Conservation (phyloP, 2,888 invertebrate genomes). For the Myathropa florea region DNA sequence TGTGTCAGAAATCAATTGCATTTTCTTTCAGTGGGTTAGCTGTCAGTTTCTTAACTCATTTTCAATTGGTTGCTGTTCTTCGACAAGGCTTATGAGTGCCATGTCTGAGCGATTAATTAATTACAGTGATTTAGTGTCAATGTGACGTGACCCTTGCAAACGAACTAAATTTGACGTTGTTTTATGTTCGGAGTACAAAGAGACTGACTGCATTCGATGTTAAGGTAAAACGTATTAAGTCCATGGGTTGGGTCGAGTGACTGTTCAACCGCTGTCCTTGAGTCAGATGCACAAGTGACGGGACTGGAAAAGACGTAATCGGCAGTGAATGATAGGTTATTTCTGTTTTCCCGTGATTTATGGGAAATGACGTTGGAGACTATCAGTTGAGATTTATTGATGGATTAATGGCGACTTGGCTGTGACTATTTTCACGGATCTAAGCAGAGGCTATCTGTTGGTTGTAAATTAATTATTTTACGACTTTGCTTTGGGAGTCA, state of each 20-base stretch:
- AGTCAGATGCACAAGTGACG: background rate
- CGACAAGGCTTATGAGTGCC: constrained; percentile 23
- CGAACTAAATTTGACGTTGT: constrained; percentile 35
- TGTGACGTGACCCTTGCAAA: constrained; percentile 43
- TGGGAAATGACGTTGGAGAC: background rate
- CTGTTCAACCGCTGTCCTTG: background rate
- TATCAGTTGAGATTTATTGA: background rate
- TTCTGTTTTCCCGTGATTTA: background rate
- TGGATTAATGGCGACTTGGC: background rate
- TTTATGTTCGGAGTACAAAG: constrained; percentile 22
- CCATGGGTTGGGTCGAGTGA: background rate
- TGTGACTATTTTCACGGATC: background rate
- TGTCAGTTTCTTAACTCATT: constrained; percentile 16
- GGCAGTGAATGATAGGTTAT: background rate
- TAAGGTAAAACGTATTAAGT: background rate
- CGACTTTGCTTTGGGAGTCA: background rate
- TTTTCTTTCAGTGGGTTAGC: constrained; percentile 56
- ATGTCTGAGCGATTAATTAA: constrained; percentile 47
- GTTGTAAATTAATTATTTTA: background rate
- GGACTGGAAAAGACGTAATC: background rate
- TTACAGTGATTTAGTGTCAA: constrained; percentile 44
- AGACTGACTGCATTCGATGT: background rate
- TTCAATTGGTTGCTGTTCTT: constrained; percentile 20
- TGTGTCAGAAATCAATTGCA: constrained; percentile 50
- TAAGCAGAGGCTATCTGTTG: background rate